Conservation (phyloP, 2,888 invertebrate species). For the Apomyelois bistriatella region DNA sequence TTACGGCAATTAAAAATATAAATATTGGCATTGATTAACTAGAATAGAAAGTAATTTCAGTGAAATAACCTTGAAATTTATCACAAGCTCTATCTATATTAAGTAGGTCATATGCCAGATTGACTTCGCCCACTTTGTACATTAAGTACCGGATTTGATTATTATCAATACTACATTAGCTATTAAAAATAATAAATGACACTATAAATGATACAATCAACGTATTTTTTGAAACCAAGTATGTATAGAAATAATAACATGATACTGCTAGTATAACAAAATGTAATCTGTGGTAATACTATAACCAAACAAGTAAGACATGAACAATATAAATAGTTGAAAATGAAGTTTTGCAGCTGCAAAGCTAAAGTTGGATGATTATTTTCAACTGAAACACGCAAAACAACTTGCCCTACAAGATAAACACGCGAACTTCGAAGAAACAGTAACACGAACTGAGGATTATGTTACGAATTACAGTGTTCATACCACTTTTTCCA, state of each 20-base stretch:
- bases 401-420: slow-evolving; percentile 61
- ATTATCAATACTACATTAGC: slow-evolving; percentile 10
- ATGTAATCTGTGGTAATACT: background rate
- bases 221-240: too few species aligned
- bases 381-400: slow-evolving; percentile 62
- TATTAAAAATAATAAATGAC: slow-evolving; percentile 13
- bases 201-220: too few species aligned
- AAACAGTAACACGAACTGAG: slow-evolving; percentile 56
- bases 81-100: background rate
- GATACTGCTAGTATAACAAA: slow-evolving; percentile 16
- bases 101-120: slow-evolving; percentile 3
- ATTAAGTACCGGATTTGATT: slow-evolving; percentile 10
- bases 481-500: slow-evolving; percentile 39
- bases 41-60: slow-evolving; percentile 1
- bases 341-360: slow-evolving; percentile 40
- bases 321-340: slow-evolving; percentile 38
- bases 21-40: background rate
- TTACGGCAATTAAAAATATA: background rate
- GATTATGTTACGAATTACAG: slow-evolving; percentile 58
- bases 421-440: slow-evolving; percentile 68
- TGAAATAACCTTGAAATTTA: slow-evolving; percentile 2
- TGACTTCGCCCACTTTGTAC: slow-evolving; percentile 11
- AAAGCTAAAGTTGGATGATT: slow-evolving; percentile 59
- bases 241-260: too few species aligned
- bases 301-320: background rate